Evolutionary conservation across 2,113 vertebrate species (phyloP).

Genomic region (Elaphurus davidianus): DNA sequence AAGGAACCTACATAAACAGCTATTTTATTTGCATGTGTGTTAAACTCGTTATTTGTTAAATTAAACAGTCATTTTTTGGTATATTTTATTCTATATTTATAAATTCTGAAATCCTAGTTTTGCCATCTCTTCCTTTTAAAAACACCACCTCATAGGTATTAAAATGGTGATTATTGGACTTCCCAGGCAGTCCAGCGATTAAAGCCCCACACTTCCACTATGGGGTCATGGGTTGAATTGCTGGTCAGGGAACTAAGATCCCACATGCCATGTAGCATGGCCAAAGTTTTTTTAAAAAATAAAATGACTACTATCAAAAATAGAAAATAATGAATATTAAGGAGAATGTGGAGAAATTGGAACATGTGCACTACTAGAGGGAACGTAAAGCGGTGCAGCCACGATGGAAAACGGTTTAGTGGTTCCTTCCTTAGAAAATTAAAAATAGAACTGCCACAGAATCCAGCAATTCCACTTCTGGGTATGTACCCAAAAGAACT

Average conservation of each 20-base stretch:
- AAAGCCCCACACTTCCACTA: background rate
- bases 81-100: background rate
- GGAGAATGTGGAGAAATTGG: background rate
- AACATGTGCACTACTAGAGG: rapidly evolving
- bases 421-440: background rate
- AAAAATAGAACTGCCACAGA: rapidly evolving
- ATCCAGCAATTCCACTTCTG: background rate
- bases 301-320: background rate
- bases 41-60: background rate
- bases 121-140: background rate
- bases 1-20: background rate
- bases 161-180: background rate
- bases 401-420: rapidly evolving
- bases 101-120: background rate
- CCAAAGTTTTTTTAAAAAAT: background rate
- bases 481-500: rapidly evolving
- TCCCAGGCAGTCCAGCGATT: background rate
- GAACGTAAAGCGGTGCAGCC: rapidly evolving
- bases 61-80: background rate
- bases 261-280: background rate
- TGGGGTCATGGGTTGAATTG: rapidly evolving
- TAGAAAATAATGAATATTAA: background rate
- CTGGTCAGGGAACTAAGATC: background rate
- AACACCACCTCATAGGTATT: background rate
- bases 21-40: background rate